These are phyloP conservation scores for human (Homo sapiens) DNA, from an alignment of 2,113 vertebrate species.

Conservation along the genomic window GRCh38 chr1:225589501-225590000, in stretches of 20 bases:
- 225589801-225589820: background rate
- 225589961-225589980: slow-evolving; percentile 4
- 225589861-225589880: background rate
- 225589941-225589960: slow-evolving; percentile 20
- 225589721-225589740: background rate
- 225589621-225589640: background rate
- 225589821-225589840: background rate
- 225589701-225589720: background rate
- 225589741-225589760: background rate
- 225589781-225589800: background rate
- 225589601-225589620: background rate
- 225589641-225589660: background rate
- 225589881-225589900: background rate
- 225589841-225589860: background rate
- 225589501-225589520: background rate
- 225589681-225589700: background rate
- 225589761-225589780: background rate
- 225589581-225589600: background rate
- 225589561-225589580: background rate
- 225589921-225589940: background rate
- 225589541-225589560: background rate
- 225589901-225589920: slow-evolving; percentile 30
- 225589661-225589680: background rate
- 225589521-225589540: background rate
- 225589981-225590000: background rate